Evolutionary conservation across 2,888 invertebrate species (phyloP).

Genomic region (Drosophila fulvimacula): DNA sequence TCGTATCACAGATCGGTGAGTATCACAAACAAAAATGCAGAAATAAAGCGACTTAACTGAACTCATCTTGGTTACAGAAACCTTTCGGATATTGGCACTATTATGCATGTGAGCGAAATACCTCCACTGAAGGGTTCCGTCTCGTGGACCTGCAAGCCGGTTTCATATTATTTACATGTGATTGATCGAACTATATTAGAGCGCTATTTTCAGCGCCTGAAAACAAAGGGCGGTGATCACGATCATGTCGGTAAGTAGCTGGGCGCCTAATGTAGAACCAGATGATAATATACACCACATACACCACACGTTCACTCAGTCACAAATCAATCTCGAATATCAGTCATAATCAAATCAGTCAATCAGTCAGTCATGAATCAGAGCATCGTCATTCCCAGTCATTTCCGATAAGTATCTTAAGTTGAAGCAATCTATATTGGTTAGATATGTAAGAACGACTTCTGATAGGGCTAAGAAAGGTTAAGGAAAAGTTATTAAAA

Average conservation of each 20-base stretch:
- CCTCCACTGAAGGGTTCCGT: conserved; percentile 97
- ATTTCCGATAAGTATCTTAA: conserved; percentile 2
- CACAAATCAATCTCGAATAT: conserved; percentile 17
- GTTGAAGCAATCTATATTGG: neutral
- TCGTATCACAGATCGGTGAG: conserved; percentile 93
- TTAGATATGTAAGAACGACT: neutral
- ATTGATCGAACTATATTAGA: conserved; percentile 99
- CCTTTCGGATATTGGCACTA: conserved; percentile 98
- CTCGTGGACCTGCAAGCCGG: conserved; percentile 99
- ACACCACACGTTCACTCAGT: conserved; percentile 23
- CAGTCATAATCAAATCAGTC: conserved; percentile 31
- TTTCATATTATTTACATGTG: conserved; percentile 98
- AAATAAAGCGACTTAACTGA: neutral
- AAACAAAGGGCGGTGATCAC: conserved; percentile 90
- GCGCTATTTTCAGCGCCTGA: conserved; percentile 97
- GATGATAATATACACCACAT: conserved; percentile 8
- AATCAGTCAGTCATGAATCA: conserved; percentile 30
- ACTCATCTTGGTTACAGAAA: conserved; percentile 87
- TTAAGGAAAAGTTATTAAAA: neutral
- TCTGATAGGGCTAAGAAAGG: neutral
- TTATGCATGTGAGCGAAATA: conserved; percentile 99
- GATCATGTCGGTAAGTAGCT: conserved; percentile 82
- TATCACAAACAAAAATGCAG: neutral
- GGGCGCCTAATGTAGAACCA: neutral
- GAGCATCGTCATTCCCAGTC: conserved; percentile 24